These are phyloP conservation scores for Ceyx cyanopectus DNA, from an alignment of 2,113 vertebrate species.

Conservation along the genomic window DNA sequence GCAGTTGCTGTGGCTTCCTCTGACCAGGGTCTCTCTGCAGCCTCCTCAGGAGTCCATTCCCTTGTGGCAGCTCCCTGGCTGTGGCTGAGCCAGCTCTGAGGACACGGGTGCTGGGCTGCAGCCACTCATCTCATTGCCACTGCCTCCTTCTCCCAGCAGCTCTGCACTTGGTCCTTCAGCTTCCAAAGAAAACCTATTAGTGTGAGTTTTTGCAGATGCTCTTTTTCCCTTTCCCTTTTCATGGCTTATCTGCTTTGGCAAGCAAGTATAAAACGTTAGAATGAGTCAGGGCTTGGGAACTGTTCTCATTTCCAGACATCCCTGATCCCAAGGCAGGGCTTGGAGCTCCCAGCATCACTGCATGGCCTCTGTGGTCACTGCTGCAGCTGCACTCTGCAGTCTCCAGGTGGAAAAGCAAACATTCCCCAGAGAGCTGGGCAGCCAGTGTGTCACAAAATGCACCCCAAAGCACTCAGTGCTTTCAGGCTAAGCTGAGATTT, in stretches of 20 bases:
- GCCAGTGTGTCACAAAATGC: neutral
- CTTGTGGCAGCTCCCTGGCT: neutral
- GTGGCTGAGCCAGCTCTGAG: neutral
- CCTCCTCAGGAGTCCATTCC: neutral
- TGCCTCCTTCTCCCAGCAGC: neutral
- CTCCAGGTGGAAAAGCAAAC: neutral
- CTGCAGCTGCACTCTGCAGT: neutral
- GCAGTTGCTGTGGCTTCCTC: rapidly evolving
- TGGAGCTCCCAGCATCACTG: neutral
- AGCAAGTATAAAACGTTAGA: neutral
- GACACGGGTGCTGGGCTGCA: neutral
- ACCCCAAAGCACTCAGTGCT: neutral
- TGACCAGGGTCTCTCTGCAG: neutral
- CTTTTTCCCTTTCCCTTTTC: neutral
- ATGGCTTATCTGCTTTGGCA: neutral
- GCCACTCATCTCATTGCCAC: neutral
- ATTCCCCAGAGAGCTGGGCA: neutral
- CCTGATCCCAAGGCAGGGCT: rapidly evolving
- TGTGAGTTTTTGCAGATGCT: neutral
- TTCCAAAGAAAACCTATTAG: neutral
- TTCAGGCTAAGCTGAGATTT: neutral
- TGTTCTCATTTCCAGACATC: neutral
- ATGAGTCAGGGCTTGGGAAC: neutral
- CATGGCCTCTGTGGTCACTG: neutral
- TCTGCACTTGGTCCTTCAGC: neutral